Conservation (phyloP, 2,113 vertebrate genomes). For the Xenus cinereus region DNA sequence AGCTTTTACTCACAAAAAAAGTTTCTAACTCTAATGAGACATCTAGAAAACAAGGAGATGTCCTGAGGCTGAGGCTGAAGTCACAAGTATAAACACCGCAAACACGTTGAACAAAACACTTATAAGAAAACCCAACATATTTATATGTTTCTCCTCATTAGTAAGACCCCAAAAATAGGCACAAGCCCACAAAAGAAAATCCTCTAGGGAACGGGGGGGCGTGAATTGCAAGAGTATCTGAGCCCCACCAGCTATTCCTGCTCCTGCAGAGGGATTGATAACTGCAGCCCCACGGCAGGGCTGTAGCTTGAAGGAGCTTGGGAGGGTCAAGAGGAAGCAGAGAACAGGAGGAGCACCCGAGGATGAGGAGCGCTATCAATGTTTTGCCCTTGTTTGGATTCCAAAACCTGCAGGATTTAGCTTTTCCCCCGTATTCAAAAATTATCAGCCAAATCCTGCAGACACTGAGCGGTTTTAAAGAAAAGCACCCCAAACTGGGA, state of each 20-base stretch:
- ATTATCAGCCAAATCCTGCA: neutral
- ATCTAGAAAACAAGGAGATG: neutral
- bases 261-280: fast-evolving
- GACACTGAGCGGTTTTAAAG: neutral
- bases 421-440: neutral
- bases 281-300: neutral
- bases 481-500: neutral
- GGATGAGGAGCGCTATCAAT: neutral
- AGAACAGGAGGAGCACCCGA: neutral
- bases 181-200: neutral
- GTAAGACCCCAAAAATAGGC: neutral
- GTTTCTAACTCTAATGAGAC: neutral
- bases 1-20: neutral
- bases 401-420: neutral
- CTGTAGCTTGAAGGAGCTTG: neutral
- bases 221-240: neutral
- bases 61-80: neutral
- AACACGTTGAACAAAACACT: neutral
- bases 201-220: fast-evolving
- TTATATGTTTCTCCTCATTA: neutral
- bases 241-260: neutral
- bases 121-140: fast-evolving
- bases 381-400: neutral
- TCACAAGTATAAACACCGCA: neutral
- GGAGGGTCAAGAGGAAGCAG: neutral